Conservation (phyloP, 2,888 invertebrate genomes). For the Antheraea yamamai region DNA sequence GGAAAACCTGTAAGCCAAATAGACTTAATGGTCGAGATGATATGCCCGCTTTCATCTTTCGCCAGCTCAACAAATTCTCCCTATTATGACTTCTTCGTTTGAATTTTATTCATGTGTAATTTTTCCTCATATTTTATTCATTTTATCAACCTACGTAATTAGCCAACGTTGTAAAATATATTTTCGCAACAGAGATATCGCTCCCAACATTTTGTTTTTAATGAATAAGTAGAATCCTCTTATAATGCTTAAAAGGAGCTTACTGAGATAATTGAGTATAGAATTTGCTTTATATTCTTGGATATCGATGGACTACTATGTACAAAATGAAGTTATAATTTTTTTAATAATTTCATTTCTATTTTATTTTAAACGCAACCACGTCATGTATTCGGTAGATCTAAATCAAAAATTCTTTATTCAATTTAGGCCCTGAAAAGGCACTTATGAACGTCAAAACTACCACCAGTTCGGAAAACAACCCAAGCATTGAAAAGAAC, state of each 20-base stretch:
- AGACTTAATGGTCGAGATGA: background rate
- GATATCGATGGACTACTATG: no score
- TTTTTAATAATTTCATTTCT: no score
- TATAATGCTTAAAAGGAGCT: background rate
- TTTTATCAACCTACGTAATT: background rate
- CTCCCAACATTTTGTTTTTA: background rate
- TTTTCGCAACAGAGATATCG: background rate
- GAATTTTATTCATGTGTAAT: background rate
- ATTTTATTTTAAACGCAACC: no score
- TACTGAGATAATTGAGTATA: background rate
- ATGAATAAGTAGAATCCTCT: background rate
- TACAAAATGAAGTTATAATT: no score
- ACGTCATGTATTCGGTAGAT: no score
- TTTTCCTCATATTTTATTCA: background rate
- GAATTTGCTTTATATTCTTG: background rate
- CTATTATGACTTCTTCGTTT: background rate
- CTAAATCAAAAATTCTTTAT: no score
- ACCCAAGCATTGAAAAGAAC: no score
- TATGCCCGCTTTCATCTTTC: background rate
- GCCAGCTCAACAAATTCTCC: background rate
- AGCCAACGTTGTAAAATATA: background rate
- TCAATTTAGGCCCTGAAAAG: no score
- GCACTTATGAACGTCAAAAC: no score
- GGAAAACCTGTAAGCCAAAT: background rate
- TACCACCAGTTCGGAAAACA: no score